Conservation (phyloP, 2,888 invertebrate genomes). For the Tetranychus truncatus region DNA sequence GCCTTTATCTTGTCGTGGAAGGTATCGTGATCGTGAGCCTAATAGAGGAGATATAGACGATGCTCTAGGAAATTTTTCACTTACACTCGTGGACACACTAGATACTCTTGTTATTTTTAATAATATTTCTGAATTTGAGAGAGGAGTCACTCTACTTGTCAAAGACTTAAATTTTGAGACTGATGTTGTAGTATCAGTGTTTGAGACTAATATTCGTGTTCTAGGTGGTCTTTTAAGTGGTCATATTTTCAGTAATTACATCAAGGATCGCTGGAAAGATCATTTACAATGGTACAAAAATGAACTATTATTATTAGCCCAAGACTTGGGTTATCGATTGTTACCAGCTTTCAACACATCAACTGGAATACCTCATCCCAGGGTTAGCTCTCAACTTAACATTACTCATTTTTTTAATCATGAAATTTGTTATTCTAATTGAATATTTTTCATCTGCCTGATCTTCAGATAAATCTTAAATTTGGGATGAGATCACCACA, state of each 20-base stretch:
- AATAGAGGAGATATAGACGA: slow-evolving; percentile 92
- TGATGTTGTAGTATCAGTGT: slow-evolving; percentile 87
- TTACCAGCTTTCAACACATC: slow-evolving; percentile 96
- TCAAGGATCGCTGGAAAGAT: slow-evolving; percentile 48
- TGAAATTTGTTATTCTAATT: not conserved
- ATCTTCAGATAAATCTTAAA: slow-evolving; percentile 50
- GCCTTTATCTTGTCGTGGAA: slow-evolving; percentile 83
- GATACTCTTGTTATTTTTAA: slow-evolving; percentile 79
- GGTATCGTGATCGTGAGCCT: slow-evolving; percentile 71
- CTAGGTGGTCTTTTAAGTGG: slow-evolving; percentile 85
- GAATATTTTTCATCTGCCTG: not conserved
- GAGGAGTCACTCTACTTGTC: slow-evolving; percentile 65
- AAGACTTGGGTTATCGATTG: slow-evolving; percentile 72
- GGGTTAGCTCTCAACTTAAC: slow-evolving; percentile 39
- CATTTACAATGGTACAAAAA: slow-evolving; percentile 52
- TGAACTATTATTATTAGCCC: slow-evolving; percentile 69
- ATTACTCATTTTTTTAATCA: slow-evolving; percentile 9
- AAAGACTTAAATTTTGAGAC: slow-evolving; percentile 73
- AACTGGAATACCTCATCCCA: slow-evolving; percentile 89
- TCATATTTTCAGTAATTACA: slow-evolving; percentile 64
- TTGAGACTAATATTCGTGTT: slow-evolving; percentile 73
- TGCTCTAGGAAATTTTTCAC: slow-evolving; percentile 83
- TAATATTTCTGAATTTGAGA: slow-evolving; percentile 81
- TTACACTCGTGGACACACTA: slow-evolving; percentile 81
- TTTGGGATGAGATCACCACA: slow-evolving; percentile 59